Conservation (phyloP, 2,888 invertebrate genomes). For the Nephrotoma flavescens region DNA sequence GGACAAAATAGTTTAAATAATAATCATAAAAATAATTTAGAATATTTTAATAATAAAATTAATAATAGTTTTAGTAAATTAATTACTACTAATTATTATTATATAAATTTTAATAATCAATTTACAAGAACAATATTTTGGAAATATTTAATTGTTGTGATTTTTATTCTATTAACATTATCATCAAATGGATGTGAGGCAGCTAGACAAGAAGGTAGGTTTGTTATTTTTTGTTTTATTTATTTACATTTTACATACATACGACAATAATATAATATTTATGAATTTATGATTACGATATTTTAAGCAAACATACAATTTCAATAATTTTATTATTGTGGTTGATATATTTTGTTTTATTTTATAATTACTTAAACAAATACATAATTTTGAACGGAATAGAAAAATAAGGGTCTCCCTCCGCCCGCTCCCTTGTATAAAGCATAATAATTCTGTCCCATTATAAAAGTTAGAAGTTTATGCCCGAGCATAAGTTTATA, state of each 20-base stretch:
- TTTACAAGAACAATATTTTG: slow-evolving; percentile 6
- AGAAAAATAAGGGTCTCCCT: too few species aligned
- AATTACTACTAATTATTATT: slow-evolving; percentile 2
- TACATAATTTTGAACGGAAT: too few species aligned
- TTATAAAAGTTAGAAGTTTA: too few species aligned
- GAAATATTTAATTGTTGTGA: slow-evolving; percentile 12
- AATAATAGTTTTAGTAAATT: background rate
- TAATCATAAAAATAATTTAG: background rate
- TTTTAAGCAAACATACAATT: background rate
- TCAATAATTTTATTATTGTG: too few species aligned
- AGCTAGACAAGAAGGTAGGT: slow-evolving; percentile 29
- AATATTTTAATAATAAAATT: background rate
- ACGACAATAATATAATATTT: background rate
- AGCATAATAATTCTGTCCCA: too few species aligned
- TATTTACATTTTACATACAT: background rate
- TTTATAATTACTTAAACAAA: too few species aligned
- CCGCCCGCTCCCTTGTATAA: too few species aligned
- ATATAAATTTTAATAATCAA: slow-evolving; percentile 2
- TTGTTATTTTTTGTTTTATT: background rate
- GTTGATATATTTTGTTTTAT: too few species aligned
- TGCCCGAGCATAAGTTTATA: too few species aligned
- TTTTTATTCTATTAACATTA: slow-evolving; percentile 16
- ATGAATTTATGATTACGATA: background rate
- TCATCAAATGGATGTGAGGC: slow-evolving; percentile 25
- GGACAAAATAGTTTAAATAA: background rate